A percentile compares a stretch with the other conserved stretches of the same genome.
Evolutionary conservation across 2,888 invertebrate species (phyloP).

Genomic region (Andrena praecox): DNA sequence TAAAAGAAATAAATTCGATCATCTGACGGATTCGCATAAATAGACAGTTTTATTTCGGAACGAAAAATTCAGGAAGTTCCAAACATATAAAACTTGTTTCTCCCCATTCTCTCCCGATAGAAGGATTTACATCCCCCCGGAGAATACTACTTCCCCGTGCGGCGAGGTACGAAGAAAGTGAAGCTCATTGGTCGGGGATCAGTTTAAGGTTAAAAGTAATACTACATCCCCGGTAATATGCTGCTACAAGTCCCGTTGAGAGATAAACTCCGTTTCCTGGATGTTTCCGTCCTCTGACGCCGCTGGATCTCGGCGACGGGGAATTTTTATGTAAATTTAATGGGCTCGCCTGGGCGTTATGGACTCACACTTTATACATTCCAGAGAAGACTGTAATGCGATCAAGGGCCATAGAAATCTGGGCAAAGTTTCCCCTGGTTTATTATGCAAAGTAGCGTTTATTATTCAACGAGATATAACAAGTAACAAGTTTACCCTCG

Average conservation of each 20-base stretch:
- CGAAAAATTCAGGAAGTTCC: background rate
- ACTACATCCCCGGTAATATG: conserved; percentile 19
- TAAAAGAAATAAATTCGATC: background rate
- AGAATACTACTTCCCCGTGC: background rate
- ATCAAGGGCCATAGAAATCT: conserved; percentile 58
- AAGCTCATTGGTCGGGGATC: conserved; percentile 23
- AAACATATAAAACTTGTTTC: background rate
- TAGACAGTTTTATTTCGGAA: background rate
- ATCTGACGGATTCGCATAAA: background rate
- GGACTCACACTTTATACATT: conserved; percentile 60
- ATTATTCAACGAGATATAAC: conserved; percentile 60
- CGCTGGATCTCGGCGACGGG: conserved; percentile 36
- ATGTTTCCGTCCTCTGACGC: conserved; percentile 10
- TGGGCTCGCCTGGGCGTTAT: conserved; percentile 57
- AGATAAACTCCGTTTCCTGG: conserved; percentile 37
- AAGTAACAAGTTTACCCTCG: conserved; percentile 45
- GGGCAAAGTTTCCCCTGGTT: conserved; percentile 45
- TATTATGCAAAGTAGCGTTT: conserved; percentile 61
- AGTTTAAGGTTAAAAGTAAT: conserved; percentile 43
- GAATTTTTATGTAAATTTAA: conserved; percentile 73
- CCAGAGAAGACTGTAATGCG: conserved; percentile 60
- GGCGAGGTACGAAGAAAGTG: background rate
- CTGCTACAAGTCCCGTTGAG: conserved; percentile 1
- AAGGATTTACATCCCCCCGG: conserved; percentile 26
- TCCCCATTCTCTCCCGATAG: background rate